Base-by-base conservation (phyloP, 2,113 vertebrate genomes). In the Chionomys nivalis region DNA sequence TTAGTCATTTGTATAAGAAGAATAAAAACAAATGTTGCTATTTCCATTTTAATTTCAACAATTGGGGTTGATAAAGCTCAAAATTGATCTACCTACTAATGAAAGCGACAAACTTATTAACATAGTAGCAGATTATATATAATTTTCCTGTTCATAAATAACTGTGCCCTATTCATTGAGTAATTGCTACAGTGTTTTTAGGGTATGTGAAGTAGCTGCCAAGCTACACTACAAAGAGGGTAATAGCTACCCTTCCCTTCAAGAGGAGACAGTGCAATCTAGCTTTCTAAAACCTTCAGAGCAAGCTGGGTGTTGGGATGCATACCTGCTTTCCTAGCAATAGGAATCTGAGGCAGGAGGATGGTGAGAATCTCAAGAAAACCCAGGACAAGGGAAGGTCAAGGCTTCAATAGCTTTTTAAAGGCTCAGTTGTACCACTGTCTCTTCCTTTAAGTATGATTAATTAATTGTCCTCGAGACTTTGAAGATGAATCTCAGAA, bases 31-130 rank as follows among this genome's bases (percentile, higher is more conserved):
- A 96, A 81, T 96, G 97, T 72, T 97, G 93, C 82, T 96, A 91
- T 96, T 47, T 94, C 95, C 92, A 92, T 95, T 97, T 96, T 77
- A n/a, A 97, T 96, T 97, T 98, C 70, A 91, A 87, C 93, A 93
- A 92, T 58, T 36, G 3, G 82, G 3, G 96, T 89, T 2, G 87
- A 96, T 93, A 93, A 96, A 96, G 97, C 92, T 93, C 65, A 93
- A 96, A 97, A 91, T 89, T 73, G 83, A 82, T 93, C 77, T 94
- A 89, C 19, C 85, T 96, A 87, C 42, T 97, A 91, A 73, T 5
- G 5, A 87, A 97, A 42, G 90, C 94, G 85, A 95, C 42, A 91
- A 31, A 90, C 31, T 92, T 47, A 33, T 94, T 97, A 96, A 72
- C 78, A 73, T 78, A 96, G 21, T 24, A 97, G 36, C 33, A 98